A percentile compares a stretch with the other conserved stretches of the same genome.
Conservation (phyloP, 1,140 invertebrate species). For the Pectinophora gossypiella region DNA sequence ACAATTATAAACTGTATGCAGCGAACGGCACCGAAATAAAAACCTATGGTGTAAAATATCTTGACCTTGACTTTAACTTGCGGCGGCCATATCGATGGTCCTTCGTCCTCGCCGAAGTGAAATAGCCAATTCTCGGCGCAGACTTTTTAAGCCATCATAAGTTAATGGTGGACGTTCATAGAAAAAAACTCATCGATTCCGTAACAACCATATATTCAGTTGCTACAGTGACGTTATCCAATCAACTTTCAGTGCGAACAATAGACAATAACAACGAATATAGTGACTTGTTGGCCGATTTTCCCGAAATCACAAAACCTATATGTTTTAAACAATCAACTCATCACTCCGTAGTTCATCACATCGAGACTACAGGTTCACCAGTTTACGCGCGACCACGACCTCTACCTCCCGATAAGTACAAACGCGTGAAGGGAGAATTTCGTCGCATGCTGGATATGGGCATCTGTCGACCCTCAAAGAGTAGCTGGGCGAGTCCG, state of each 20-base stretch:
- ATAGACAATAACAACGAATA: not conserved
- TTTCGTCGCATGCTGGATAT: constrained; percentile 17
- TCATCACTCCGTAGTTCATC: not conserved
- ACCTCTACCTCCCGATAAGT: constrained; percentile 12
- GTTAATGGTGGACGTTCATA: constrained; percentile 33
- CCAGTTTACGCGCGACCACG: not conserved
- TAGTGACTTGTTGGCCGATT: not conserved
- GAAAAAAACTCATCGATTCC: constrained; percentile 30
- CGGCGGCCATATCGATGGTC: constrained; percentile 33
- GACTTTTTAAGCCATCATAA: constrained; percentile 40
- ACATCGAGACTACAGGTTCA: constrained; percentile 2
- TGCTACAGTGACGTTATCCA: not conserved
- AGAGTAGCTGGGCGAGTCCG: not conserved
- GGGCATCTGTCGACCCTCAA: not conserved
- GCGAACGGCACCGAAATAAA: constrained; percentile 18
- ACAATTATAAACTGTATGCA: constrained; percentile 1
- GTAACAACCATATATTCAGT: constrained; percentile 9
- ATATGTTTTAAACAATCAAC: not conserved
- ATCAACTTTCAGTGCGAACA: not conserved
- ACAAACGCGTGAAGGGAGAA: constrained; percentile 28
- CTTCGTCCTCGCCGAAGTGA: constrained; percentile 31
- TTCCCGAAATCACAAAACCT: not conserved
- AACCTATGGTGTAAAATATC: constrained; percentile 28
- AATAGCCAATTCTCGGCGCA: constrained; percentile 28
- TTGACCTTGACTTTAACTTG: constrained; percentile 26